Conservation (phyloP, 2,113 vertebrate genomes). For the Aphyosemion australe region DNA sequence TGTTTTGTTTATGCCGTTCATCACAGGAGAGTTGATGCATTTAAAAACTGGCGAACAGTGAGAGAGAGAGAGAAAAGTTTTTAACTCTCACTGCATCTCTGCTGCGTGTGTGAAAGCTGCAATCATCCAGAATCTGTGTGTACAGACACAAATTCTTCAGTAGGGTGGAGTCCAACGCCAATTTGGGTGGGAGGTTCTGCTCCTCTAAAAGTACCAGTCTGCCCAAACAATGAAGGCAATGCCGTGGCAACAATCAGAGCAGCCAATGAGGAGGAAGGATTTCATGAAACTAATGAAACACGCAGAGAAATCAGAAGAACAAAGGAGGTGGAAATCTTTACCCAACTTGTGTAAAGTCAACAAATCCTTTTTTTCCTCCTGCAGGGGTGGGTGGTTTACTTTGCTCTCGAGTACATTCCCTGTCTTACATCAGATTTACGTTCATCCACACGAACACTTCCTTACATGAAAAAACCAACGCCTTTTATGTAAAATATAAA, state of each 20-base stretch:
- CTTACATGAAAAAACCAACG: too few species aligned
- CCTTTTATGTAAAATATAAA: constrained; percentile 5
- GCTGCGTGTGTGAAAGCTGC: constrained; percentile 3
- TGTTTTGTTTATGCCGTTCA: constrained; percentile 4
- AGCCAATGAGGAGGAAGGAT: neutral
- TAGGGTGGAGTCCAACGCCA: constrained; percentile 48
- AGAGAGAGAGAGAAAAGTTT: neutral
- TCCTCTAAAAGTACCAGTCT: constrained; percentile 25
- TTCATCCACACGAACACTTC: too few species aligned
- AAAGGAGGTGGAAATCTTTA: constrained; percentile 7
- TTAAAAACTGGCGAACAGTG: neutral
- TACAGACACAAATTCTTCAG: constrained; percentile 38
- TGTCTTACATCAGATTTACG: neutral
- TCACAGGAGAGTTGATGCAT: neutral
- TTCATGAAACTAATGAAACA: constrained; percentile 1
- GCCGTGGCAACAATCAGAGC: constrained; percentile 41
- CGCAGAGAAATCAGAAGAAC: neutral
- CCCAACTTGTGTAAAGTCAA: constrained; percentile 4
- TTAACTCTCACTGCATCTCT: neutral
- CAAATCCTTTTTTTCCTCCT: neutral
- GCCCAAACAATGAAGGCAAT: constrained; percentile 35
- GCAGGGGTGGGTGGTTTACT: neutral
- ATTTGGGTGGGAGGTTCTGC: constrained; percentile 16
- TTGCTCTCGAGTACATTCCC: neutral
- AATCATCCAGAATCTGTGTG: neutral